Evolutionary conservation across 2,113 vertebrate genomes (phyloP).

Genomic region (Oncorhynchus clarkii): DNA sequence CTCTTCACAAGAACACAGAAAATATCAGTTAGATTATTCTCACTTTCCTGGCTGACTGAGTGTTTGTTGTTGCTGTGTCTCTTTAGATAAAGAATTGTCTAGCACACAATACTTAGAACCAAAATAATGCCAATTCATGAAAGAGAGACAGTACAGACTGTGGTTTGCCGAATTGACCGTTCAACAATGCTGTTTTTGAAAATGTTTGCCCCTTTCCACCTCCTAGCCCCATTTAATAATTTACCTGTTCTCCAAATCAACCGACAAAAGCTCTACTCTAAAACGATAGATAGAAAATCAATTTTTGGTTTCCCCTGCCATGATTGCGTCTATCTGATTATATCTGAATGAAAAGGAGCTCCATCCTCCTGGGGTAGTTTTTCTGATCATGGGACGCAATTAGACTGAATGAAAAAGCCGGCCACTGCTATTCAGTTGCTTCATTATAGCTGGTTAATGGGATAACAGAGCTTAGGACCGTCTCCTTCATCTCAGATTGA

Average conservation of each 20-base stretch:
- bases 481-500: neutral
- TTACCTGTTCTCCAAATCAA: too few species aligned
- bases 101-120: too few species aligned
- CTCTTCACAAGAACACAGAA: neutral
- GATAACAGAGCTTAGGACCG: constrained; percentile 7
- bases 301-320: neutral
- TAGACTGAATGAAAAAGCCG: constrained; percentile 58
- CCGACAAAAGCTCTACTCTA: neutral
- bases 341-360: constrained; percentile 1
- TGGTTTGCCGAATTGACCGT: neutral
- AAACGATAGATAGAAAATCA: neutral
- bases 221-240: too few species aligned
- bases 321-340: neutral
- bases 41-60: neutral
- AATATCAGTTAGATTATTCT: constrained; percentile 2
- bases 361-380: constrained; percentile 30
- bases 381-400: constrained; percentile 56
- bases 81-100: neutral
- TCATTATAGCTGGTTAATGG: constrained; percentile 58
- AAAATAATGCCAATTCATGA: neutral
- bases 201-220: too few species aligned
- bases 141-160: neutral
- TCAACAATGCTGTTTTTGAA: too few species aligned
- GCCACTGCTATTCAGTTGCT: constrained; percentile 16
- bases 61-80: neutral